Evolutionary conservation across 1,140 invertebrate species (phyloP), one percentile per base, ranked within the genome.

Genomic region (Orussus abietinus): DNA sequence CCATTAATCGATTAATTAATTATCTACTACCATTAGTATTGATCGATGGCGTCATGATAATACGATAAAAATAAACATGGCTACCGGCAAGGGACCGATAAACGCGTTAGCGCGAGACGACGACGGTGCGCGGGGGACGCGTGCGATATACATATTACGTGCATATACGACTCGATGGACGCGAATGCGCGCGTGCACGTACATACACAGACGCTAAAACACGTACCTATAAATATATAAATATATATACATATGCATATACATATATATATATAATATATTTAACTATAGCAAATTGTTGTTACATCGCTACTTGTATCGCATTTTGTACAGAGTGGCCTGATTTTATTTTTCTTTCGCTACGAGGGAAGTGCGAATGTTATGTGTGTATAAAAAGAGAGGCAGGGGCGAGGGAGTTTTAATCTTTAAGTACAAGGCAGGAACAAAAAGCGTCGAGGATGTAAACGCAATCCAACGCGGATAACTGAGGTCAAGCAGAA

Each of bases 251-350:
- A 41, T 33, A 39, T 39, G 38, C 33, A 49, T 53, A 59, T 18
- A 51, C 13, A 40, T 29, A 41, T 21, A 43, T 42, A 51, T 34
- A 56, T 20, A 58, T 51, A 61, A 47, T 61, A 55, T 68, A 72
- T 67, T 65, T 66, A 64, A 68, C 57, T 69, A 68, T 69, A 62
- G 66, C 65, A 70, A 67, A 67, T 57, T 62, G 61, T 72, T 71
- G 64, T 70, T 70, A 69, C 56, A 68, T 69, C 59, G 65, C 68
- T 70, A 70, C 61, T 69, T 66, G 55, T 58, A 69, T 72, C 57
- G 62, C 64, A 69, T 71, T 69, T 71, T 72, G 66, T 71, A 71
- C 66, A 72, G 68, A 72, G 51, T 66, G 66, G 64, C 61, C 57
- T 61, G 53, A 67, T 38, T 63, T 65, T 59, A 57, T 55, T 63